Evolutionary conservation across 2,888 invertebrate genomes (phyloP), one percentile per base, ranked within the genome.

Genomic region (Drosophila histrio): DNA sequence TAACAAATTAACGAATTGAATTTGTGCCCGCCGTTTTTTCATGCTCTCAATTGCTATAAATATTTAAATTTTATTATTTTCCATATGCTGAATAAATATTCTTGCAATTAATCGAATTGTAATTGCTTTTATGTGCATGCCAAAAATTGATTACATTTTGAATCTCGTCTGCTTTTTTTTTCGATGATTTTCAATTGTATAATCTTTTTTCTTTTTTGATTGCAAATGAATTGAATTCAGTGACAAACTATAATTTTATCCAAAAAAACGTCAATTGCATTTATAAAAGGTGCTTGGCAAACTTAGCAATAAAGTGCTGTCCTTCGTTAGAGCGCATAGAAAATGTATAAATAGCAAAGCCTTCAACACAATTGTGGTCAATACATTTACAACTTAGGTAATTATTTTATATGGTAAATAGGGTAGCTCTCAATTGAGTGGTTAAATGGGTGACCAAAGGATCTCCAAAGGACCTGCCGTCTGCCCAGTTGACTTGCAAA

Each of bases 341-440:
- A 17, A 46, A 47, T 19, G 28, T 62, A 75, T 63, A 56, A 38
- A 52, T 69, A 47, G 50, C 24, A 62, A 21, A 56, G 15, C 22
- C 24, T 19, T 44, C 17, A 28, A 5, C 54, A 34, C 43, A 54
- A 17, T 28, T 34, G 39, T 32, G 57, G 11, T 9, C 13, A 32
- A 46, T 39, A 22, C 28, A 47, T 59, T 59, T 26, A 36, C 47
- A 60, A 60, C 44, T 64, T 49, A 46, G 32, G 49, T 49, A 57
- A 60, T 60, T 70, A 57, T 76, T 57, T 60, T 50, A 36, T 22
- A 17, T 24, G 49, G 15, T 2, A 26, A 41, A 41, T 4, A 32
- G 13, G 5, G 13, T n/a, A 24, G 9, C 11, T 24, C 56, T 68
- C 74, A 58, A 72, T 43, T 34, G 69, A 49, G 38, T 57, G 46